Base-by-base conservation (phyloP, 2,113 vertebrate genomes). In the Gnathonemus echidnorhynchus region DNA sequence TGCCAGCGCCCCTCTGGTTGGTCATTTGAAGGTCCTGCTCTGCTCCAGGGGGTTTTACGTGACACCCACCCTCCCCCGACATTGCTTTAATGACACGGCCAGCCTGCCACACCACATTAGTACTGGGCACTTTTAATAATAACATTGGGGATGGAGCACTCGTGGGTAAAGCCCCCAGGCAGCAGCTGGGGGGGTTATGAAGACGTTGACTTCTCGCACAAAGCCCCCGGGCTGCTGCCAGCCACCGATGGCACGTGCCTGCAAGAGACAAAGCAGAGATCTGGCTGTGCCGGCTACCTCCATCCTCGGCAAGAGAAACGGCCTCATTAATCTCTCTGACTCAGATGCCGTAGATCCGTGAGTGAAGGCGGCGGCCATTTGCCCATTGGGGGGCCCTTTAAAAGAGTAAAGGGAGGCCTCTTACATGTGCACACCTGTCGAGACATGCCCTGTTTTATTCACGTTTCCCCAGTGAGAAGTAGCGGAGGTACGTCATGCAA, bases 1-100 rank as follows among this genome's bases (percentile, higher is more conserved):
- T 53, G 86, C 86, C n/a, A 49, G 42, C 46, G 6, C 24, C 86
- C 86, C 48, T 31, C 48, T 31, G 88, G 77, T 49, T 89, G 88
- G 91, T 89, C 90, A 91, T 90, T 88, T 91, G 53, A 92, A 93
- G 90, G 91, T 88, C 58, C 87, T 90, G 66, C 70, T 90, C 92
- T 87, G 91, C 91, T 90, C 85, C 35, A 88, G 89, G 87, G 27
- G 17, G 39, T 86, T 89, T 62, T 84, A 87, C 90, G 42, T 70
- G 58, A 77, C 49, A 89, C 87, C 49, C 84, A 52, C 70, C 88
- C 48, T 35, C 45, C 86, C 90, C 90, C 90, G 89, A 90, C 56
- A 83, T 31, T 5, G 62, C 27, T 70, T 70, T 70, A 70, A 70
- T 70, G 62, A 31, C n/a, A 31, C n/a, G 3, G n/a, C n/a, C 39